Evolutionary conservation across 2,797 vertebrate genomes (phyloP).

Genomic region (Pseudochirops corinnae): DNA sequence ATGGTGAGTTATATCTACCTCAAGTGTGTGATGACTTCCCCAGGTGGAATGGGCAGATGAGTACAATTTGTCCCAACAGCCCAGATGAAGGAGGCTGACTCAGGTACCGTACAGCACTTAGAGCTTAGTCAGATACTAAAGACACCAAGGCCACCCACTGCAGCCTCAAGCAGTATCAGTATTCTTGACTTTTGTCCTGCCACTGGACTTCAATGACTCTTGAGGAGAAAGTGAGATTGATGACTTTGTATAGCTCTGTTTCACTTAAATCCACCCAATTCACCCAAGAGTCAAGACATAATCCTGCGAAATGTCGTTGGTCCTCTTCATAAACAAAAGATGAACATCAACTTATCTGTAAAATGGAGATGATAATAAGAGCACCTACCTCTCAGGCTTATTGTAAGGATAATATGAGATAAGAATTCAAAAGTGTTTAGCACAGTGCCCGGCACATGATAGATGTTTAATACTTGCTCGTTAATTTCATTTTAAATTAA

Average conservation of each 20-base stretch:
- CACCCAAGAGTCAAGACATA: not conserved
- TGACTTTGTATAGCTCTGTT: not conserved
- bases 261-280: not conserved
- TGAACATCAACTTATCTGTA: not conserved
- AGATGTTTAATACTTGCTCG: not conserved
- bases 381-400: not conserved
- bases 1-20: not conserved
- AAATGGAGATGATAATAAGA: not conserved
- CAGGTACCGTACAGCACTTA: not conserved
- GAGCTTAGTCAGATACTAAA: not conserved
- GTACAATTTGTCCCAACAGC: not conserved
- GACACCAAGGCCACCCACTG: not conserved
- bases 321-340: not conserved
- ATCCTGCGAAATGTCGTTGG: not conserved
- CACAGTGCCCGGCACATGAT: not conserved
- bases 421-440: not conserved
- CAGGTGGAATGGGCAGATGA: not conserved
- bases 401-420: not conserved
- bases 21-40: not conserved
- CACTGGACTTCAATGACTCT: not conserved
- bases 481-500: not conserved
- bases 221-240: not conserved
- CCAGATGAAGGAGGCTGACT: not conserved
- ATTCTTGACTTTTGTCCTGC: not conserved
- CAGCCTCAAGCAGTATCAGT: not conserved